Evolutionary conservation across 2,888 invertebrate genomes (phyloP).

Genomic region (Spialia ferax): DNA sequence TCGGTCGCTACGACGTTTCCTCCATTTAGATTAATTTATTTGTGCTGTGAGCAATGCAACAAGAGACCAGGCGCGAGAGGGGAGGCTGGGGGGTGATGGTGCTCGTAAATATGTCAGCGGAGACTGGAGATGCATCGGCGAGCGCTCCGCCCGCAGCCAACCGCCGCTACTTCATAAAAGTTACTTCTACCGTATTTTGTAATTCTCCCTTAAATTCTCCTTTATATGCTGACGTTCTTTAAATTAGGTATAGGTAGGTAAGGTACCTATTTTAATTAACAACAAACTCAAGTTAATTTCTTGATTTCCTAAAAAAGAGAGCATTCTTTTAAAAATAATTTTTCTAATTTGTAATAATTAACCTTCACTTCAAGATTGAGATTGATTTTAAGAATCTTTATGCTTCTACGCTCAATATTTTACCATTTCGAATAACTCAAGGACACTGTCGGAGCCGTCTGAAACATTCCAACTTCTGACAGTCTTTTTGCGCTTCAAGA

Average conservation of each 20-base stretch:
- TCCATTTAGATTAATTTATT: constrained; percentile 74
- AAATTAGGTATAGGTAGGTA: too few species aligned
- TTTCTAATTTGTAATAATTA: too few species aligned
- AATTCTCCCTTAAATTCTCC: too few species aligned
- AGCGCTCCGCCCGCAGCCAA: constrained; percentile 53
- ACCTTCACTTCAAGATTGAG: too few species aligned
- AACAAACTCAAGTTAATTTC: too few species aligned
- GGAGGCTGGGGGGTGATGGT: constrained; percentile 44
- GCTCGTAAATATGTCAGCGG: constrained; percentile 73
- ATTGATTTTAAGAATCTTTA: too few species aligned
- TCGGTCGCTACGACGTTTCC: constrained; percentile 53
- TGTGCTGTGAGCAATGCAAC: constrained; percentile 61
- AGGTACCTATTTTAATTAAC: too few species aligned
- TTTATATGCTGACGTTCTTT: not conserved
- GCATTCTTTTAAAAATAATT: too few species aligned
- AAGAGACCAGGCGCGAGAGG: constrained; percentile 45
- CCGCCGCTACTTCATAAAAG: constrained; percentile 11
- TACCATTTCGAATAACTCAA: not conserved
- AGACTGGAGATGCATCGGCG: constrained; percentile 64
- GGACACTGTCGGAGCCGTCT: not conserved
- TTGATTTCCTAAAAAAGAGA: too few species aligned
- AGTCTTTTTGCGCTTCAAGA: not conserved
- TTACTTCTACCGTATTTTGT: not conserved
- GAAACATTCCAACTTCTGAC: not conserved
- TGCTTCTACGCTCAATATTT: not conserved